Evolutionary conservation across 2,888 invertebrate species (phyloP), one percentile per base, ranked within the genome.

Genomic region (Hirtodrosophila trivittata): DNA sequence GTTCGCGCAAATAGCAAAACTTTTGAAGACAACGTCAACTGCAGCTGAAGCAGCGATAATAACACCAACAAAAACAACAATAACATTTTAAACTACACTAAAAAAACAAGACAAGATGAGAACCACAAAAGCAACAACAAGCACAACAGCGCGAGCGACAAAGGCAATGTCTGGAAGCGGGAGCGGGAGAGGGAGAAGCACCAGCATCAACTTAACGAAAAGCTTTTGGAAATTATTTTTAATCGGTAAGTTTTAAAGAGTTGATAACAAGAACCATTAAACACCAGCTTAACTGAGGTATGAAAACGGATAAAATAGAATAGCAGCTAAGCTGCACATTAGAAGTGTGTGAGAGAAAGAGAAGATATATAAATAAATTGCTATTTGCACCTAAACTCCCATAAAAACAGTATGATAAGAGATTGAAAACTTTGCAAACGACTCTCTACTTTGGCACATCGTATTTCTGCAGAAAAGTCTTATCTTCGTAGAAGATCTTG

Each of bases 231-330:
- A 77, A 73, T 77, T 82, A 64, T 71, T 75, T 66, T 67, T 82
- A 62, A 87, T 88, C 69, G 88, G 88, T 88, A 66, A 89, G 88
- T 87, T 49, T n/a, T 10, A 26, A 28, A 46, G 3, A 6, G 8
- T 28, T 28, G n/a, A 28, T n/a, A n/a, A 28, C 18, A 21, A 21
- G 18, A 21, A 21, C 18, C 18, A 21, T 21, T 21, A 21, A 21
- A 21, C 18, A 21, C 18, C 18, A 21, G 5, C 18, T 21, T 21
- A 21, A 21, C 32, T 32, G 18, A 37, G 38, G 14, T 46, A 25
- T 33, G 9, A 18, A 14, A 33, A 16, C 39, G 25, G 4, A 55
- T 54, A 13, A 14, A 46, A 46, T 2, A 21, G 18, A 21, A 21
- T 3, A 5, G 18, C 18, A 21, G n/a, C n/a, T n/a, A n/a, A n/a